Conservation (phyloP, 2,888 invertebrate species). For the Orthosia gracilis region DNA sequence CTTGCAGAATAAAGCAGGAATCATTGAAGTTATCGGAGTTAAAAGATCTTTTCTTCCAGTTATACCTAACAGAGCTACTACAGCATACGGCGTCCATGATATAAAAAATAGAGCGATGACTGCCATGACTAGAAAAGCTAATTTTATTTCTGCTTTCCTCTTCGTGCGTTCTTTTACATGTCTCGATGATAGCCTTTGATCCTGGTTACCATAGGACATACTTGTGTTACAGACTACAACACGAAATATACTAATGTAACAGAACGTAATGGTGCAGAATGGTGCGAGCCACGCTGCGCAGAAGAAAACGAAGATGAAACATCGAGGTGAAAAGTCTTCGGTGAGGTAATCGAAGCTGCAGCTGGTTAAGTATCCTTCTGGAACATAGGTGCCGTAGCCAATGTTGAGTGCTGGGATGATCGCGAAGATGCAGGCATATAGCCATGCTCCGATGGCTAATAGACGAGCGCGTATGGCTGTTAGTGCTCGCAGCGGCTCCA, state of each 20-base stretch:
- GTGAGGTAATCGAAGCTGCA: constrained; percentile 97
- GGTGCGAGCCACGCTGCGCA: constrained; percentile 95
- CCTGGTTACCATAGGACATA: constrained; percentile 85
- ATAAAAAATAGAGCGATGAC: constrained; percentile 94
- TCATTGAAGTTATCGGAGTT: constrained; percentile 94
- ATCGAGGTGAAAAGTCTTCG: constrained; percentile 90
- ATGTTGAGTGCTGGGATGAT: constrained; percentile 93
- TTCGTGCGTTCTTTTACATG: constrained; percentile 92
- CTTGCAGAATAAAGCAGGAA: constrained; percentile 95
- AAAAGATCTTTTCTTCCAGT: constrained; percentile 92
- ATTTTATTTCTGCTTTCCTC: constrained; percentile 93
- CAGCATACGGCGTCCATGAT: constrained; percentile 96
- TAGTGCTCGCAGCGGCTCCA: constrained; percentile 93
- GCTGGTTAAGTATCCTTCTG: constrained; percentile 96
- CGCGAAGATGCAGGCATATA: constrained; percentile 94
- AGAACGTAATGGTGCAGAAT: constrained; percentile 93
- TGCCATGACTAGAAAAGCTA: constrained; percentile 93
- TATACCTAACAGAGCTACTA: constrained; percentile 94
- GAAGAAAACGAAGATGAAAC: constrained; percentile 94
- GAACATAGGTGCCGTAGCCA: constrained; percentile 94
- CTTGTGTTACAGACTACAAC: constrained; percentile 91
- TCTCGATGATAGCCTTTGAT: constrained; percentile 88
- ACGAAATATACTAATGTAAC: constrained; percentile 93
- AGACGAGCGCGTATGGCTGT: constrained; percentile 92
- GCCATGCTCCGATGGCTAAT: constrained; percentile 93